Percentiles rank a stretch among this genome's conserved stretches.
Conservation (phyloP, 2,113 vertebrate species). For the Odobenus rosmarus region DNA sequence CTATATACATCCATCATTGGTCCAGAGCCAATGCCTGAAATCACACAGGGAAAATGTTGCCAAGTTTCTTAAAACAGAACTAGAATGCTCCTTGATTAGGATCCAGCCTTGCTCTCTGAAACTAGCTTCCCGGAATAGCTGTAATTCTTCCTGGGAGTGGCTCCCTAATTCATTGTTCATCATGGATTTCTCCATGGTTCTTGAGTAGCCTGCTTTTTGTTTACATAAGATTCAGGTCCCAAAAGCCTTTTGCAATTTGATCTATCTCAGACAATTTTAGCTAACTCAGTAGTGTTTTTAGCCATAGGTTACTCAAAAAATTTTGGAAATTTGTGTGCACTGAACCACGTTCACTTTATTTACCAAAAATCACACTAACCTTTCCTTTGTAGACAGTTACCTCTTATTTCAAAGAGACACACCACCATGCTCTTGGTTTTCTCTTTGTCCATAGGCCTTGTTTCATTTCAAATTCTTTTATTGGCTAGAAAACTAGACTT, state of each 20-base stretch:
- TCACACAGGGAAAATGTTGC: neutral
- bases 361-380: neutral
- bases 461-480: neutral
- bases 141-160: neutral
- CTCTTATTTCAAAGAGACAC: neutral
- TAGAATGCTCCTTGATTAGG: neutral
- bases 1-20: neutral
- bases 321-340: neutral
- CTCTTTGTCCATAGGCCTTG: neutral
- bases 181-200: neutral
- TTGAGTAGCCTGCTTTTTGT: neutral
- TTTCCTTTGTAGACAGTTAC: neutral
- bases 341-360: neutral
- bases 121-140: neutral
- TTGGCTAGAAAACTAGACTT: neutral
- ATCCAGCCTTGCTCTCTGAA: neutral
- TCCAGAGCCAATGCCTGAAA: neutral
- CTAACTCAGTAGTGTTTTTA: neutral
- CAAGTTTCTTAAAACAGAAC: neutral
- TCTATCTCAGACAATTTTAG: neutral
- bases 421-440: neutral
- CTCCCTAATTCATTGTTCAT: neutral
- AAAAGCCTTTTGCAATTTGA: neutral
- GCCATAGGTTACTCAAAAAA: neutral
- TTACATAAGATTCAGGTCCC: neutral